Evolutionary conservation across 2,888 invertebrate species (phyloP).

Genomic region (Xestia rhomboidea): DNA sequence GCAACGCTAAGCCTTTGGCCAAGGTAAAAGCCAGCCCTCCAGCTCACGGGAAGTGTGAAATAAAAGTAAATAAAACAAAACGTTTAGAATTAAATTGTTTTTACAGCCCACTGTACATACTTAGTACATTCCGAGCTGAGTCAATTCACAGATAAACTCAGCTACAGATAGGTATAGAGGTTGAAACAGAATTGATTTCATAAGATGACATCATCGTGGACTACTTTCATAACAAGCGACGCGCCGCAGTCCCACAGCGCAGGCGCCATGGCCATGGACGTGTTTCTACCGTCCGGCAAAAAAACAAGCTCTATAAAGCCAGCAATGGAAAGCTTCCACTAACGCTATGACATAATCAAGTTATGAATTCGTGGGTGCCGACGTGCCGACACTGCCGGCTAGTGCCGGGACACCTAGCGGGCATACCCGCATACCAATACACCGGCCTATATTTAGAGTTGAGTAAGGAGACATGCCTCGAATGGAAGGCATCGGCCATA

Average conservation of each 20-base stretch:
- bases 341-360: conserved; percentile 38
- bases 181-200: conserved; percentile 73
- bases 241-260: conserved; percentile 46
- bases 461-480: conserved; percentile 74
- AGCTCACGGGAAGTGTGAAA: too few relatives aligned
- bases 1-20: too few relatives aligned
- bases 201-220: conserved; percentile 70
- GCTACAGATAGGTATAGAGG: conserved; percentile 56
- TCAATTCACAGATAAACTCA: conserved; percentile 36
- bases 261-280: conserved; percentile 50
- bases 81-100: background rate
- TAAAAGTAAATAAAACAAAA: background rate
- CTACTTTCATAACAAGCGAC: conserved; percentile 54
- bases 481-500: conserved; percentile 73
- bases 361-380: conserved; percentile 56
- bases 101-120: background rate
- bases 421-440: conserved; percentile 77
- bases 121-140: background rate
- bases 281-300: conserved; percentile 27
- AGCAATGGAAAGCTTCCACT: conserved; percentile 54
- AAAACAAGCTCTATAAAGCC: conserved; percentile 32
- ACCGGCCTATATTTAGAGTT: conserved; percentile 81
- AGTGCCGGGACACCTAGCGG: conserved; percentile 56
- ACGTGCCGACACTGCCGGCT: conserved; percentile 41
- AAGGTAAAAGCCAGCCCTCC: too few relatives aligned